Base-by-base conservation (phyloP, 2,113 vertebrate species). In the Toxotes jaculatrix region DNA sequence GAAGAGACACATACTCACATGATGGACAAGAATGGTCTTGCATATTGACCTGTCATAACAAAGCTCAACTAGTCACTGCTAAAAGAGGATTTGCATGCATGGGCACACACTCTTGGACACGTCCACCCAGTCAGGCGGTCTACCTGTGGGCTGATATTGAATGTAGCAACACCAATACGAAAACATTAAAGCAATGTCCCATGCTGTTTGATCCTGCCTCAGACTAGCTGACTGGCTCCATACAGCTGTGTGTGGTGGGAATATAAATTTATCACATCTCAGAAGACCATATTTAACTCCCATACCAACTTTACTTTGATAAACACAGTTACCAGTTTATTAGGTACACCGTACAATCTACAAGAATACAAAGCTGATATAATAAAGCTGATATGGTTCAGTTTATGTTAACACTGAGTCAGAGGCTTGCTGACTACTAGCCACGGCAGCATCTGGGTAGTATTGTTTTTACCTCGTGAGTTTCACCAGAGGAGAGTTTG, bases 141-240 rank as follows among this genome's bases (percentile, higher is more conserved):
- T 55, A 66, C 74, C 88, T 83, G 45, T 80, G 53, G 56, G 61
- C 51, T 78, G 47, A 68, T 67, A 62, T 74, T 73, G 74, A 83
- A 77, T 77, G 72, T 45, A 73, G 85, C 84, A 82, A 74, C 72
- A 77, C 72, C 65, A 83, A 73, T 74, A 82, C 12, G 53, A 76
- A 86, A 63, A 90, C 67, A 87, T 93, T 87, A 88, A 91, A 88
- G 81, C 74, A 51, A 23, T 3, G 45, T 73, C 77, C 73, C 60
- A 84, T 84, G 80, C 88, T 76, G 80, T 91, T 92, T 91, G 88
- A 91, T 93, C 87, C 75, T 57, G 40, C 66, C 57, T 80, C 72
- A 80, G 66, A 80, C 68, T 61, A 17, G 62, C 74, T 78, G 77
- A 88, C 74, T 45, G 65, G 66, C 78, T 80, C 65, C 71, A 67